Conservation (phyloP, 2,888 invertebrate species). For the Thumatha senex region DNA sequence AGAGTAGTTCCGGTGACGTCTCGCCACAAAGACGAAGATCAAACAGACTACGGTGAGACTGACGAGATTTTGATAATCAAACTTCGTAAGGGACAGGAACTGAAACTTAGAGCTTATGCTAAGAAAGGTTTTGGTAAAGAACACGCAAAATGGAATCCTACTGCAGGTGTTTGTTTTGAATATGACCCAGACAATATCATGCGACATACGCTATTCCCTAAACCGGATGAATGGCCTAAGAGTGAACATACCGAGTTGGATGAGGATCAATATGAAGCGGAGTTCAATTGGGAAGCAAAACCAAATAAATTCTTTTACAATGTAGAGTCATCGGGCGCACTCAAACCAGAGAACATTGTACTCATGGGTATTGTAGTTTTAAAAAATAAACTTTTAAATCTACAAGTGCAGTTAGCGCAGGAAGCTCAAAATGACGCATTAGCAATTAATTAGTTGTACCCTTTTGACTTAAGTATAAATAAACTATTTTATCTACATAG, state of each 20-base stretch:
- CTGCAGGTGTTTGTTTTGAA: slow-evolving; percentile 98
- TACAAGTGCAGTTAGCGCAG: slow-evolving; percentile 96
- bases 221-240: slow-evolving; percentile 99
- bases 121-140: slow-evolving; percentile 99
- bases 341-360: slow-evolving; percentile 98
- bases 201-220: slow-evolving; percentile 97
- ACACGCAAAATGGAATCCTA: slow-evolving; percentile 99
- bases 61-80: slow-evolving; percentile 93
- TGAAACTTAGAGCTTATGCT: slow-evolving; percentile 97
- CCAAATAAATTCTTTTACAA: slow-evolving; percentile 99
- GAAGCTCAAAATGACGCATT: slow-evolving; percentile 93
- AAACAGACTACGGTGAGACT: slow-evolving; percentile 96
- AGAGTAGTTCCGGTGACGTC: slow-evolving; percentile 97
- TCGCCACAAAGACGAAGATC: slow-evolving; percentile 95
- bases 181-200: slow-evolving; percentile 99
- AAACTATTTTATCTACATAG: neutral
- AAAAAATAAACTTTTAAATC: slow-evolving; percentile 97
- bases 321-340: slow-evolving; percentile 97
- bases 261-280: slow-evolving; percentile 96
- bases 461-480: neutral
- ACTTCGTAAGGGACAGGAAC: slow-evolving; percentile 92
- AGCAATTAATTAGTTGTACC: slow-evolving; percentile 82
- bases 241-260: slow-evolving; percentile 98
- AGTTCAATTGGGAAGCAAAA: slow-evolving; percentile 96
- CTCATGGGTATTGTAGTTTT: slow-evolving; percentile 96